A percentile compares a stretch with the other conserved stretches of the same genome.
Conservation (phyloP, 2,797 vertebrate genomes). For the Anniella stebbinsi region DNA sequence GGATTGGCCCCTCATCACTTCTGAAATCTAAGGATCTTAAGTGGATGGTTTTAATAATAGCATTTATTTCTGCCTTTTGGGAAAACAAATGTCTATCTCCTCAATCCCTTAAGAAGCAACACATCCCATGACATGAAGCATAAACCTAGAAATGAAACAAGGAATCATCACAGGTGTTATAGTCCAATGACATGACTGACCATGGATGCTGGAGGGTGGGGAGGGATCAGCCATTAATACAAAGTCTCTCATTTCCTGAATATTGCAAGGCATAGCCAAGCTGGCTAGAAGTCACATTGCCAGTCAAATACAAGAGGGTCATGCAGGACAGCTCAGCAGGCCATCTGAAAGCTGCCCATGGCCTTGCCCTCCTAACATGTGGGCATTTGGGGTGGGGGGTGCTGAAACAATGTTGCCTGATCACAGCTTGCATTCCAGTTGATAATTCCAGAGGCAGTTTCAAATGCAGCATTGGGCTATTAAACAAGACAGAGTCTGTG, state of each 20-base stretch:
- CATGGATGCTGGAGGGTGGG: neutral
- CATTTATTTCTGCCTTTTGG: neutral
- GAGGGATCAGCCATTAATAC: neutral
- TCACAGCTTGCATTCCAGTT: neutral
- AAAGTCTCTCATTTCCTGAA: neutral
- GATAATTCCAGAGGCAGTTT: constrained; percentile 38
- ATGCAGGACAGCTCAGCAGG: neutral
- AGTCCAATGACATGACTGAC: neutral
- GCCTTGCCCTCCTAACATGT: neutral
- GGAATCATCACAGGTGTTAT: neutral
- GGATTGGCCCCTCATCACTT: neutral
- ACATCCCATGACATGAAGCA: neutral
- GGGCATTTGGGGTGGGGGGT: neutral
- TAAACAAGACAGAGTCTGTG: constrained; percentile 39
- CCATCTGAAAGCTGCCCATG: constrained; percentile 2
- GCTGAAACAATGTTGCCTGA: neutral
- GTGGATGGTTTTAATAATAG: neutral
- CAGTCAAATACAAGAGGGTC: neutral
- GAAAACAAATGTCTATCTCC: neutral
- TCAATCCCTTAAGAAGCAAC: neutral
- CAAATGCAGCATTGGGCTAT: neutral
- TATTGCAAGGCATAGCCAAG: neutral
- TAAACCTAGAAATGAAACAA: neutral
- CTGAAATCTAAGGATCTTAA: neutral
- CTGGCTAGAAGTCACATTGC: neutral